Evolutionary conservation across 2,888 invertebrate genomes (phyloP), one percentile per base, ranked within the genome.

Genomic region (Trypoxylon attenuatum): DNA sequence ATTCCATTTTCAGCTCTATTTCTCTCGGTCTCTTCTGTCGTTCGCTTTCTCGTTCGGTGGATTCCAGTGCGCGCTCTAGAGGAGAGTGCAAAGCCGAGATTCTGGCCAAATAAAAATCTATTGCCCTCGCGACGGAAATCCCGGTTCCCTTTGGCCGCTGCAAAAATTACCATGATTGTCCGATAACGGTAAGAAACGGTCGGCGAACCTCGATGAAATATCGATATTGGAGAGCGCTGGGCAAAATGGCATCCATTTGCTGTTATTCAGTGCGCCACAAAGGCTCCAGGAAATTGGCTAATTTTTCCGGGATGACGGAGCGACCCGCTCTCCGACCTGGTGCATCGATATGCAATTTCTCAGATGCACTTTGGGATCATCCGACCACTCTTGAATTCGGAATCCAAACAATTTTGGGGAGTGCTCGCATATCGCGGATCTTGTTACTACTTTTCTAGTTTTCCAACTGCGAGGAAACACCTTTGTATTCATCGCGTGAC

Each of bases 221-320:
- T 77, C 69, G 73, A 73, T 73, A 73, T 75, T 69, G 70, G 54
- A 56, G 54, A 39, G 50, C 29, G 27, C 50, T 45, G 52, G 64
- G 45, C 33, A 55, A 57, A 64, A 41, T 41, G 52, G 70, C 57
- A 65, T 62, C 66, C 73, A 62, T 74, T 73, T 61, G 64, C 51
- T 60, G 51, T 71, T 66, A 51, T 71, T 69, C 69, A 61, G 47
- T 52, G 55, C 47, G 39, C 47, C 57, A 75, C 77, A 80, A 76
- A 80, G 72, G 66, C 61, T 54, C 53, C 64, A 53, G 69, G 68
- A 76, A 77, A 77, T 78, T 71, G 79, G 69, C 69, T 73, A 78
- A 74, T 77, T 74, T 79, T 76, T 76, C 67, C 53, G 57, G 33
- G 47, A 60, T 51, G 55, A 55, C 55, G 54, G 21, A 51, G 23